Evolutionary conservation across 2,888 invertebrate species (phyloP), one percentile per base, ranked within the genome.

Genomic region (Pristionchus mayeri): DNA sequence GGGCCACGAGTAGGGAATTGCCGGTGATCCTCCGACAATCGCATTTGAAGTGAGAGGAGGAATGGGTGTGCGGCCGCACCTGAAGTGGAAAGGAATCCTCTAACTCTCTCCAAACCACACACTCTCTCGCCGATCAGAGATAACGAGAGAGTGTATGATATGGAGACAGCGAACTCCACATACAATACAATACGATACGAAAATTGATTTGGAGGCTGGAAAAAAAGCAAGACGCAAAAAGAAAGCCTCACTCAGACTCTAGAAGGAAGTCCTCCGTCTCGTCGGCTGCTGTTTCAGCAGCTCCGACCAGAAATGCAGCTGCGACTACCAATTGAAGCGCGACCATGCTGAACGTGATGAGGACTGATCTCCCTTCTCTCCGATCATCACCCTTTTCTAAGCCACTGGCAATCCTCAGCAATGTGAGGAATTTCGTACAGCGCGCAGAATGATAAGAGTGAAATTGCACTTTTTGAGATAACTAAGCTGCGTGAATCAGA

Each of bases 1-100:
- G 37, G 67, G 67, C 67, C 67, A 67, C 18, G 67, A 67, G 67
- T 67, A 67, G 67, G 67, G 67, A 9, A 37, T 67, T 13, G 67
- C 67, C 6, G 34, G 67, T 0, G 67, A n/a, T 2, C 67, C 67
- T 34, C 67, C 67, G 13, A 67, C 67, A 18, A 67, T 67, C 4
- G 67, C 34, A 2, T 27, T 4, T 18, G 67, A 67, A 9, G 67
- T 67, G 18, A 67, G 67, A 7, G 67, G 67, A 16, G 67, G 67
- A 37, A 67, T 67, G 21, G 67, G 67, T 0, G 67, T 67, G n/a
- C 34, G 67, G 37, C 67, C 67, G 67, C 67, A 67, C n/a, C 67
- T 67, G 63, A 7, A 67, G 6, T 44, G 44, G 44, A 9, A 54
- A 54, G n/a, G n/a, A n/a, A n/a, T n/a, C n/a, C n/a, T 54, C 16